Evolutionary conservation across 2,113 vertebrate species (phyloP).

Genomic region (Coryphaenoides rupestris): DNA sequence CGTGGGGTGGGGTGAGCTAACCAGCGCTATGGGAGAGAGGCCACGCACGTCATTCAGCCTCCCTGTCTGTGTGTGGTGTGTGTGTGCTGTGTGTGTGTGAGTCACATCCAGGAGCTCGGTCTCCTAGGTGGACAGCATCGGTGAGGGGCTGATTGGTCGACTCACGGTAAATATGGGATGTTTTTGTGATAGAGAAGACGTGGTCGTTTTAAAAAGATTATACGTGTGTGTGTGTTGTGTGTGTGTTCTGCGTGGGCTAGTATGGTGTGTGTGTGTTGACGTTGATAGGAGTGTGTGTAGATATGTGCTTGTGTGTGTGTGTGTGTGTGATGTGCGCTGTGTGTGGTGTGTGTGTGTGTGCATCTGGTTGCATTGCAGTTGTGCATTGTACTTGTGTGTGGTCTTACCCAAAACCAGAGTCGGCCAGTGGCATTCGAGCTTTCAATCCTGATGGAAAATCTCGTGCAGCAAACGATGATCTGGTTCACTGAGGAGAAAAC

Average conservation of each 20-base stretch:
- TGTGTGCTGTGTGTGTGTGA: too few species aligned
- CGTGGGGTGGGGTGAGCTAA: slow-evolving; percentile 25
- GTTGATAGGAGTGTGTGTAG: too few species aligned
- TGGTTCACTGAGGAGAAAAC: too few species aligned
- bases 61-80: too few species aligned
- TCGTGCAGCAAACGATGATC: too few species aligned
- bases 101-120: slow-evolving; percentile 36
- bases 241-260: slow-evolving; percentile 28
- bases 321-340: slow-evolving; percentile 7
- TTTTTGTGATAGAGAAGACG: slow-evolving; percentile 34
- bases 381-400: slow-evolving; percentile 15
- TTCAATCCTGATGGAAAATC: too few species aligned
- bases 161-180: slow-evolving; percentile 38
- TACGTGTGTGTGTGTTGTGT: slow-evolving; percentile 13
- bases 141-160: slow-evolving; percentile 32
- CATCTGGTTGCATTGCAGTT: too few species aligned
- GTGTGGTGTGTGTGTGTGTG: slow-evolving; percentile 25
- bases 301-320: slow-evolving; percentile 1
- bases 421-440: too few species aligned
- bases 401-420: slow-evolving; percentile 95
- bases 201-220: slow-evolving; percentile 58
- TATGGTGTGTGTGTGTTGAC: slow-evolving; percentile 9
- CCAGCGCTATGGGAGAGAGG: slow-evolving; percentile 23
- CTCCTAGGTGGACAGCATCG: slow-evolving; percentile 59
- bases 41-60: slow-evolving; percentile 37